Percentiles rank a stretch among this genome's conserved stretches.
Evolutionary conservation across 2,797 vertebrate genomes (phyloP).

Genomic region (Anguilla anguilla): DNA sequence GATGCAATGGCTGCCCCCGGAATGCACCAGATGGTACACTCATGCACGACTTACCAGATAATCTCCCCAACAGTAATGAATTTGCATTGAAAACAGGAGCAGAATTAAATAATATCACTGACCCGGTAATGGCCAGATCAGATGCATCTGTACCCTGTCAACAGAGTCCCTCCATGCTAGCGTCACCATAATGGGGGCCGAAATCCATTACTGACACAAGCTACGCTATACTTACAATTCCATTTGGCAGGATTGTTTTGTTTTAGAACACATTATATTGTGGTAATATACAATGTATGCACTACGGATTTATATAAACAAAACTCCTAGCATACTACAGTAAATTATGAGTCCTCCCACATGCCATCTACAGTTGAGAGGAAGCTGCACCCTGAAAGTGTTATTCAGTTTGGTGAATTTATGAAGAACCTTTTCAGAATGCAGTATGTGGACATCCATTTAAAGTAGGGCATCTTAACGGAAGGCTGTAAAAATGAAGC

Average conservation of each 20-base stretch:
- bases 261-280: neutral
- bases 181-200: neutral
- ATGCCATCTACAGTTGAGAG: neutral
- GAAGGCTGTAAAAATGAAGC: neutral
- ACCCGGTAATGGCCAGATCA: conserved; percentile 38
- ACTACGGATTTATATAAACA: neutral
- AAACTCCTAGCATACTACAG: neutral
- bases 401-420: neutral
- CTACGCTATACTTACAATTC: neutral
- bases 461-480: neutral
- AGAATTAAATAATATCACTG: conserved; percentile 38
- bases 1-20: conserved; percentile 26
- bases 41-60: conserved; percentile 46
- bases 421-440: neutral
- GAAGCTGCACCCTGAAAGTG: neutral
- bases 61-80: conserved; percentile 46
- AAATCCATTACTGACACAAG: neutral
- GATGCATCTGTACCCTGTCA: conserved; percentile 36
- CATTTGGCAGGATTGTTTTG: neutral
- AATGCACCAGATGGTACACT: conserved; percentile 45
- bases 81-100: conserved; percentile 34
- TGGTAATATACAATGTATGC: neutral
- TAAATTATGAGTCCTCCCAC: neutral
- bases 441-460: neutral
- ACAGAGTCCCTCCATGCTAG: neutral